Evolutionary conservation across 2,888 invertebrate genomes (phyloP).

Genomic region (Epicampocera succincta): DNA sequence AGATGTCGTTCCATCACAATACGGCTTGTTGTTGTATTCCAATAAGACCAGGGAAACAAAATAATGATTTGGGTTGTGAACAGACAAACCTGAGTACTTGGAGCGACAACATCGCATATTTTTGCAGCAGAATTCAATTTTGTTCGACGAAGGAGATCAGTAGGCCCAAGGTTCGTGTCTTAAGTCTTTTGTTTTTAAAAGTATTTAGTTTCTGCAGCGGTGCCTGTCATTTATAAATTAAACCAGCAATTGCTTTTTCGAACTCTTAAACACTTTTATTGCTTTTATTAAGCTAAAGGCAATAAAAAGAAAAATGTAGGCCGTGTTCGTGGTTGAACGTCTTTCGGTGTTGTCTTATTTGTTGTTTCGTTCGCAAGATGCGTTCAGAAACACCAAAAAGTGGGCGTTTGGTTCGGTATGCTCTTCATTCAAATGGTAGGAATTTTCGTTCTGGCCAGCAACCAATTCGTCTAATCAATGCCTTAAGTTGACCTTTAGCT

Average conservation of each 20-base stretch:
- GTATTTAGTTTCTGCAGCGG: background rate
- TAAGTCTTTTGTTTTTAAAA: conserved; percentile 54
- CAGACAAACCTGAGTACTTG: too few relatives aligned
- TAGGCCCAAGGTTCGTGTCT: conserved; percentile 31
- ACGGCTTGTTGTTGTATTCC: background rate
- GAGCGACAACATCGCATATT: too few relatives aligned
- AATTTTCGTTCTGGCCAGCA: background rate
- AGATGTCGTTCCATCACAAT: conserved; percentile 29
- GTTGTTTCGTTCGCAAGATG: conserved; percentile 40
- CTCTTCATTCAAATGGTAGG: background rate
- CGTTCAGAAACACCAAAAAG: conserved; percentile 37
- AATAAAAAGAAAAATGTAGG: conserved; percentile 49
- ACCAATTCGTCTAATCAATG: background rate
- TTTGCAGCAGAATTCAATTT: background rate
- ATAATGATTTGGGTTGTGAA: too few relatives aligned
- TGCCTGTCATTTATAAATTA: conserved; percentile 15
- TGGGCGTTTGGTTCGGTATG: conserved; percentile 54
- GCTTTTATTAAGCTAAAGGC: background rate
- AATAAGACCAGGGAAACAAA: conserved; percentile 6
- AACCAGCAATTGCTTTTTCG: conserved; percentile 22
- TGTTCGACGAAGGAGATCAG: background rate
- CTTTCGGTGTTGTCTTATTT: conserved; percentile 8
- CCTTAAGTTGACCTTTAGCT: background rate
- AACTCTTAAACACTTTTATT: background rate
- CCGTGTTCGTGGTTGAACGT: conserved; percentile 19